Evolutionary conservation across 2,888 invertebrate species (phyloP).

Genomic region (Lithophane socia): DNA sequence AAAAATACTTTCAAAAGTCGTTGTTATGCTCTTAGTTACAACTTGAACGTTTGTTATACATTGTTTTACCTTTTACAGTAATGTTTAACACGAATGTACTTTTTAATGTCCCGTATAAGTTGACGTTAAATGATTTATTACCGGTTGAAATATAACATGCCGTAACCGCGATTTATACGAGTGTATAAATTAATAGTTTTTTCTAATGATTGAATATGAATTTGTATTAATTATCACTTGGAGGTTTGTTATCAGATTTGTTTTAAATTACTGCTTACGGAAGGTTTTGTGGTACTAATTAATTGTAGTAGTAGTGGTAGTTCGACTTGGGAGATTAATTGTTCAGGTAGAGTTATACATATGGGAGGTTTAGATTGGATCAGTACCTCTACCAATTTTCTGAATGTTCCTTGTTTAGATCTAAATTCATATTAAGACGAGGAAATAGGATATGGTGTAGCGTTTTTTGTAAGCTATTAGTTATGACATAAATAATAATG

Average conservation of each 20-base stretch:
- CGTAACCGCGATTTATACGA: constrained; percentile 17
- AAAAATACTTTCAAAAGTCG: not conserved
- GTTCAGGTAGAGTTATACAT: constrained; percentile 9
- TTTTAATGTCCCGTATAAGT: constrained; percentile 51
- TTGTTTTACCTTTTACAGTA: constrained; percentile 32
- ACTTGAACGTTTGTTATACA: constrained; percentile 31
- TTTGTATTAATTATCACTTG: constrained; percentile 50
- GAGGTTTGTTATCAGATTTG: constrained; percentile 48
- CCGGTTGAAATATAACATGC: constrained; percentile 41
- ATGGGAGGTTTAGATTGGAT: constrained; percentile 37
- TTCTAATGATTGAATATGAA: constrained; percentile 36
- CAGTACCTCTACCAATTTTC: not conserved
- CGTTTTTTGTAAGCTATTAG: not conserved
- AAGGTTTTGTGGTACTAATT: constrained; percentile 40
- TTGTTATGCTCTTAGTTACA: not conserved
- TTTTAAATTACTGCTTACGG: constrained; percentile 41
- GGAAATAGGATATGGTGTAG: constrained; percentile 9
- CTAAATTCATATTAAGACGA: not conserved
- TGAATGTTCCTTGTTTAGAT: constrained; percentile 35
- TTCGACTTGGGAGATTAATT: constrained; percentile 43
- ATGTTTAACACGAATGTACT: constrained; percentile 43
- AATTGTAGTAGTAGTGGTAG: constrained; percentile 3
- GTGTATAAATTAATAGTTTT: constrained; percentile 35
- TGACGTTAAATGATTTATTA: constrained; percentile 56
- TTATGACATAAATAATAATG: not conserved